Evolutionary conservation across 2,113 vertebrate genomes (phyloP).

Genomic region (Varanus salvator): DNA sequence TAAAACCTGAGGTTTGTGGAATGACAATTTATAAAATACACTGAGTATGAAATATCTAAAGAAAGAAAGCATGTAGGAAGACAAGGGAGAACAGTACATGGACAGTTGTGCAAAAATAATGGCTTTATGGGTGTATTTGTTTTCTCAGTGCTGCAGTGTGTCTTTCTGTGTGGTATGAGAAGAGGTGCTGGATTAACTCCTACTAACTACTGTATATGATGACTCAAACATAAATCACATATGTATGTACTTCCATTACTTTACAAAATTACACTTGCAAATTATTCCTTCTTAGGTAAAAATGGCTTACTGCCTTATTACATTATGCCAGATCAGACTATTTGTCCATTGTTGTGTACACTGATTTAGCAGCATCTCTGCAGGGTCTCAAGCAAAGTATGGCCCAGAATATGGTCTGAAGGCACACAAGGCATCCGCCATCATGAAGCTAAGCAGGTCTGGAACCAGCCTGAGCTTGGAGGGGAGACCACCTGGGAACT

Average conservation of each 20-base stretch:
- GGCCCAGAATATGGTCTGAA: no score
- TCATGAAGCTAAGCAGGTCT: no score
- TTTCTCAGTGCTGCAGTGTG: neutral
- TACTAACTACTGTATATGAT: neutral
- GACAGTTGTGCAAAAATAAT: neutral
- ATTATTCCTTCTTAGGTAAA: no score
- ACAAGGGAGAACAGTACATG: neutral
- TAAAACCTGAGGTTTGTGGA: neutral
- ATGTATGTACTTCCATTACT: neutral
- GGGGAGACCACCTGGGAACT: no score
- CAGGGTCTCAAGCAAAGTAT: no score
- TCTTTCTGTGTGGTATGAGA: neutral
- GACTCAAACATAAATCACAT: neutral
- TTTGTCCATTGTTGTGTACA: no score
- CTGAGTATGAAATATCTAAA: neutral
- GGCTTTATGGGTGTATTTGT: neutral
- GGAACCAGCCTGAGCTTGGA: no score
- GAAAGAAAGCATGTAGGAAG: neutral
- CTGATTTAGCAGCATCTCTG: no score
- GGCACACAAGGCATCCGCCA: no score
- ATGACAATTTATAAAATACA: neutral
- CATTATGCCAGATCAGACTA: no score
- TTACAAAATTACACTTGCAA: neutral
- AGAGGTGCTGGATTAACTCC: neutral
- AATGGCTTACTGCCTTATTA: no score